phyloP scores from a whole-genome alignment of 1,140 invertebrate genomes.

The Globodera rostochiensis region DNA sequence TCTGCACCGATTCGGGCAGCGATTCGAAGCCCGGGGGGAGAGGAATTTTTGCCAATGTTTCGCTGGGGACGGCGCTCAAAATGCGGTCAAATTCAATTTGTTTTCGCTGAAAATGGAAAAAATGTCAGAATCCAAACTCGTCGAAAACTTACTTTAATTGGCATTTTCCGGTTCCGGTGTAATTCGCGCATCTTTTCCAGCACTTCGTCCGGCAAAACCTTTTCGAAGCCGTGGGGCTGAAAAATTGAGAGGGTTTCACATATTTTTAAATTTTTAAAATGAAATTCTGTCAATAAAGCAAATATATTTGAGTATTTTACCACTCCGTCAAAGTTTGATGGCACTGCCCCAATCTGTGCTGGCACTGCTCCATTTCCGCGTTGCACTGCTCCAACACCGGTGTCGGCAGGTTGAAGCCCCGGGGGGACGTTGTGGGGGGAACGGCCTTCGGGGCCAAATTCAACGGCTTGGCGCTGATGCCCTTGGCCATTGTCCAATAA shows the following conservation, averaged over 20 bases:
- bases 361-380: no score
- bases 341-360: not conserved
- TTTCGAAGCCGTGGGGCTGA: slow-evolving; percentile 42
- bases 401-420: not conserved
- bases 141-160: slow-evolving; percentile 28
- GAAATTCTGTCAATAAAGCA: no score
- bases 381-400: not conserved
- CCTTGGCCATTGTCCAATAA: not conserved
- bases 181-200: slow-evolving; percentile 30
- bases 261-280: no score
- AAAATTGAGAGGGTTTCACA: slow-evolving; percentile 1
- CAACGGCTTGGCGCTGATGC: no score
- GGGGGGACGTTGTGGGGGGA: not conserved
- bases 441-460: not conserved
- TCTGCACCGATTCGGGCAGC: slow-evolving; percentile 31
- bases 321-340: slow-evolving; percentile 3
- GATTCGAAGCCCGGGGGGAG: slow-evolving; percentile 42
- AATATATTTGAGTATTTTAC: not conserved
- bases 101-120: slow-evolving; percentile 40
- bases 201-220: slow-evolving; percentile 32
- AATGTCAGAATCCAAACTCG: not conserved
- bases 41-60: slow-evolving; percentile 42
- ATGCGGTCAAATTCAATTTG: slow-evolving; percentile 38
- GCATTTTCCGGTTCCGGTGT: slow-evolving; percentile 27
- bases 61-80: slow-evolving; percentile 38